Percentiles rank a stretch among this genome's conserved stretches.
phyloP scores from a whole-genome alignment of 1,140 invertebrate genomes.

The Diploscapter pachys region DNA sequence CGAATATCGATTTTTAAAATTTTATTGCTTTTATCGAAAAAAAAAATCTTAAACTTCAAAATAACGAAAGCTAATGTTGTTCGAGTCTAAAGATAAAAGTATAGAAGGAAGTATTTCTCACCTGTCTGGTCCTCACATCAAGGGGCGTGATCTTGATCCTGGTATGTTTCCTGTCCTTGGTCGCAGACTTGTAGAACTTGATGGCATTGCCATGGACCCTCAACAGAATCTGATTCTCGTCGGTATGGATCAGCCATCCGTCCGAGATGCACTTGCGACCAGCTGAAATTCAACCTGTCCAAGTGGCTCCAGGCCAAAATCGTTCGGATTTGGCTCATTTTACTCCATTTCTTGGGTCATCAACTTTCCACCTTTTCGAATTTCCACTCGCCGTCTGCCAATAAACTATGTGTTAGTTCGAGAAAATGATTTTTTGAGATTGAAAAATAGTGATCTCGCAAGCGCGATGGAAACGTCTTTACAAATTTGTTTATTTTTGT shows the following conservation, averaged over 20 bases:
- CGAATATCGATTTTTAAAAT: background rate
- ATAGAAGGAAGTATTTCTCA: constrained; percentile 29
- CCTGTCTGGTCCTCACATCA: constrained; percentile 49
- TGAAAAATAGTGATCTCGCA: constrained; percentile 4
- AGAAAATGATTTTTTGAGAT: background rate
- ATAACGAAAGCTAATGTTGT: background rate
- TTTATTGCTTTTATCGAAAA: too few relatives aligned
- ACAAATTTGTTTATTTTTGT: too few relatives aligned
- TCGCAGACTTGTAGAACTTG: constrained; percentile 53
- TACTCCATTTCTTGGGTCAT: background rate
- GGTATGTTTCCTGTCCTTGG: constrained; percentile 42
- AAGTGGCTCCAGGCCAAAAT: background rate
- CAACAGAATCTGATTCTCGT: constrained; percentile 54
- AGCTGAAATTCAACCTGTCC: constrained; percentile 34
- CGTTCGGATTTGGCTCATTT: background rate
- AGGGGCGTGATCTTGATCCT: constrained; percentile 48
- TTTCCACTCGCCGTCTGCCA: too few relatives aligned
- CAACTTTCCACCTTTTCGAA: too few relatives aligned
- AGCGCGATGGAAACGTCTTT: constrained; percentile 11
- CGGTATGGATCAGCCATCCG: constrained; percentile 49
- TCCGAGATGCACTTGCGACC: constrained; percentile 49
- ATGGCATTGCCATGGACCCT: constrained; percentile 48
- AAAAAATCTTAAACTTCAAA: background rate
- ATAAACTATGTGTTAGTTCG: too few relatives aligned
- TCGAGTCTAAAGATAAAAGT: background rate